These are phyloP conservation scores for Alsophila aescularia DNA, from an alignment of 2,888 invertebrate genomes.

Conservation along the genomic window DNA sequence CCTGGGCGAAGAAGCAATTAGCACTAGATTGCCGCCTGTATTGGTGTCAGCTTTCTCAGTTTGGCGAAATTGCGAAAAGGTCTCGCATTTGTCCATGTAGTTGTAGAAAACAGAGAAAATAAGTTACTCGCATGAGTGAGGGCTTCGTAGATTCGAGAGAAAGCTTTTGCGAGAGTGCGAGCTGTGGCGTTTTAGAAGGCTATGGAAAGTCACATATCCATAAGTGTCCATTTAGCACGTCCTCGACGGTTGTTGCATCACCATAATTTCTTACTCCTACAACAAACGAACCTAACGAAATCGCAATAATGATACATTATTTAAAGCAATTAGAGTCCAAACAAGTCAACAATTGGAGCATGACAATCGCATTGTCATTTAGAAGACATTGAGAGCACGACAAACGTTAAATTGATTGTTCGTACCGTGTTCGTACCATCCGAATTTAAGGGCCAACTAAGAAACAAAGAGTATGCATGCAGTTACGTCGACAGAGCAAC, in stretches of 20 bases:
- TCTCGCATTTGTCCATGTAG: neutral
- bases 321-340: constrained; percentile 46
- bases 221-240: constrained; percentile 9
- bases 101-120: neutral
- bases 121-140: neutral
- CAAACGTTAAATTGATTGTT: constrained; percentile 54
- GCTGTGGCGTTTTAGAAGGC: constrained; percentile 8
- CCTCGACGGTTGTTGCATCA: constrained; percentile 11
- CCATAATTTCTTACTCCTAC: constrained; percentile 9
- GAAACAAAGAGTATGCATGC: constrained; percentile 3
- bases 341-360: constrained; percentile 51
- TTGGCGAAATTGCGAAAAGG: constrained; percentile 27
- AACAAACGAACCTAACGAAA: constrained; percentile 16
- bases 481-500: neutral
- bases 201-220: constrained; percentile 13
- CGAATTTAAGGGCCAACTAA: constrained; percentile 33
- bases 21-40: constrained; percentile 33
- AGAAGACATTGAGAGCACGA: constrained; percentile 43
- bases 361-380: constrained; percentile 46
- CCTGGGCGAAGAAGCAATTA: constrained; percentile 41
- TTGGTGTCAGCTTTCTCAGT: constrained; percentile 32
- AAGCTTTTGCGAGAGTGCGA: constrained; percentile 16
- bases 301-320: constrained; percentile 40
- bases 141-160: constrained; percentile 11
- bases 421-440: constrained; percentile 24